Percentiles rank a stretch among this genome's conserved stretches.
phyloP scores from a whole-genome alignment of 2,113 vertebrate genomes.

The Ia io region DNA sequence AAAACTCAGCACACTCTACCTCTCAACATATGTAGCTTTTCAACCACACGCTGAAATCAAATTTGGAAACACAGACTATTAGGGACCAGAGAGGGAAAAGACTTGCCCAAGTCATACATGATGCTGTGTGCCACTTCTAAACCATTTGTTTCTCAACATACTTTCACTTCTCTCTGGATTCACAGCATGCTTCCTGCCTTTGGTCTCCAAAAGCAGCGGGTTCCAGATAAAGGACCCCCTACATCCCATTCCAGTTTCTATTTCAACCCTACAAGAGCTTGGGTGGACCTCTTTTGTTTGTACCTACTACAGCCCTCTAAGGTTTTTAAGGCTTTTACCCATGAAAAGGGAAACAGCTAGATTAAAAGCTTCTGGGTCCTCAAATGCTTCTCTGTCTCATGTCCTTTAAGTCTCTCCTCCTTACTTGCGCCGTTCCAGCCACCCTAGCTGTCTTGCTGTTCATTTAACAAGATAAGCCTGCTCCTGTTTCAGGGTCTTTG shows the following conservation, averaged over 20 bases:
- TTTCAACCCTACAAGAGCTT: not conserved
- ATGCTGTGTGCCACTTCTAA: not conserved
- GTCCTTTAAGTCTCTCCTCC: not conserved
- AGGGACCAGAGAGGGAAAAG: not conserved
- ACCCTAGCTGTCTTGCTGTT: not conserved
- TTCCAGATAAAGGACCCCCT: not conserved
- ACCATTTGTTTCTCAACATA: not conserved
- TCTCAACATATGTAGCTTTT: not conserved
- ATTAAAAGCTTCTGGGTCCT: not conserved
- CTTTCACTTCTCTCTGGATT: not conserved
- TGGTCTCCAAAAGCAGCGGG: not conserved
- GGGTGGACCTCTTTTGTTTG: not conserved
- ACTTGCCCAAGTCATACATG: not conserved
- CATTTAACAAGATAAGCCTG: not conserved
- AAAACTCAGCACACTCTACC: not conserved
- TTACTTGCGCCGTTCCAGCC: not conserved
- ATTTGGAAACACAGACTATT: not conserved
- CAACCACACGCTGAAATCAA: not conserved
- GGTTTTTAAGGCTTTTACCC: not conserved
- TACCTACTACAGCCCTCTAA: not conserved
- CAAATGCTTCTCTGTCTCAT: not conserved
- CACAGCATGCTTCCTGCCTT: not conserved
- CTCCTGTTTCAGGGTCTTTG: not conserved
- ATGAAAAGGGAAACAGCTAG: not conserved
- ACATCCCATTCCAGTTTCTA: not conserved